Evolutionary conservation across 2,113 vertebrate genomes (phyloP), one percentile per base, ranked within the genome.

Genomic region (Muntiacus muntjak): DNA sequence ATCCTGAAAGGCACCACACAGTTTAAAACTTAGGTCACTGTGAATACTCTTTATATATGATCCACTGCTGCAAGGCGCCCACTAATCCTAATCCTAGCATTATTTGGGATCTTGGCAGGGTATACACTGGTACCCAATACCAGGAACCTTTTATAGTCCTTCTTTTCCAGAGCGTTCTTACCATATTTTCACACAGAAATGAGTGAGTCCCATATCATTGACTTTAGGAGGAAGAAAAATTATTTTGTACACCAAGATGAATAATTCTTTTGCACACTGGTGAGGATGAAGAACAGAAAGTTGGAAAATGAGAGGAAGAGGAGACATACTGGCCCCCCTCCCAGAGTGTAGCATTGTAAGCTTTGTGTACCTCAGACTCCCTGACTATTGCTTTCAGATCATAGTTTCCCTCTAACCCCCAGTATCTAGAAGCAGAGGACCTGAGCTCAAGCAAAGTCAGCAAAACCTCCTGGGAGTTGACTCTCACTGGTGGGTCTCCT

Each of bases 291-390:
- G 3, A 88, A 58, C 4, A 43, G 15, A 45, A 62, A 47, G 7
- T 5, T 13, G 13, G 26, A 43, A 74, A 82, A 47, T 1, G 45
- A 50, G 30, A 47, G 60, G 52, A 43, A 45, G 7, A 47, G 30
- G 5, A 7, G 28, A 67, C 3, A 2, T 0, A 3, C 10, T 3
- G 14, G 10, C 2, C 36, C 21, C 14, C 1, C 1, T n/a, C 87
- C 21, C 19, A 7, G 15, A 4, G 15, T 2, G 10, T 6, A 57
- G 4, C 0, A 28, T 8, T 2, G 0, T 26, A 33, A 36, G 6
- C 47, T 33, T 12, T 17, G 6, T 14, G 11, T 6, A 55, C 3
- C 5, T 25, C 26, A 45, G 40, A 94, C 45, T 30, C 52, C n/a
- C 43, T 25, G 11, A 23, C 14, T 5, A 15, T 10, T 13, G 23